A percentile compares a stretch with the other conserved stretches of the same genome.
phyloP scores from a whole-genome alignment of 2,113 vertebrate genomes.

The Spermophilus dauricus region DNA sequence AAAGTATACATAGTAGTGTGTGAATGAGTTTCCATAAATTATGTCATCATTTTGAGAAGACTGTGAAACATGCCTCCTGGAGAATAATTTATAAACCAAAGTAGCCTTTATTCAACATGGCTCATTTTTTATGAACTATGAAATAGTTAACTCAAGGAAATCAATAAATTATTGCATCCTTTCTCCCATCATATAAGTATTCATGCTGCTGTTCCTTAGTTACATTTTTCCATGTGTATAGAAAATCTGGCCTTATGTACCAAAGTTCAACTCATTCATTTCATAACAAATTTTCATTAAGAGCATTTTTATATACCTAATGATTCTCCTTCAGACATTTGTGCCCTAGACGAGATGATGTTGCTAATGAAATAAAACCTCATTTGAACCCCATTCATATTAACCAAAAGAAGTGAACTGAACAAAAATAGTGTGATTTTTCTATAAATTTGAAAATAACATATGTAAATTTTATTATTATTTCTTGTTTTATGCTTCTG shows the following conservation, averaged over 20 bases:
- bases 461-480: not conserved
- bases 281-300: not conserved
- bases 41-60: not conserved
- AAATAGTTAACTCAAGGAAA: not conserved
- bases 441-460: not conserved
- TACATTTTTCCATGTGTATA: not conserved
- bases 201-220: not conserved
- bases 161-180: not conserved
- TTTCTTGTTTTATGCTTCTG: not conserved
- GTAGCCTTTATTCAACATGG: not conserved
- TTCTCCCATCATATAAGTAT: not conserved
- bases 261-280: not conserved
- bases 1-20: not conserved
- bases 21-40: not conserved
- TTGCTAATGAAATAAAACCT: not conserved
- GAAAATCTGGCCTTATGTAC: not conserved
- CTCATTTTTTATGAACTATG: not conserved
- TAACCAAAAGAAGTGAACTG: not conserved
- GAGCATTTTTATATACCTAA: not conserved
- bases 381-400: not conserved
- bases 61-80: not conserved
- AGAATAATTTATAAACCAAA: not conserved
- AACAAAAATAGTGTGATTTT: not conserved
- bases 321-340: not conserved
- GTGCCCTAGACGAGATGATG: not conserved